phyloP scores from a whole-genome alignment of 2,797 vertebrate genomes.

The Xiphorhynchus erythropygius region DNA sequence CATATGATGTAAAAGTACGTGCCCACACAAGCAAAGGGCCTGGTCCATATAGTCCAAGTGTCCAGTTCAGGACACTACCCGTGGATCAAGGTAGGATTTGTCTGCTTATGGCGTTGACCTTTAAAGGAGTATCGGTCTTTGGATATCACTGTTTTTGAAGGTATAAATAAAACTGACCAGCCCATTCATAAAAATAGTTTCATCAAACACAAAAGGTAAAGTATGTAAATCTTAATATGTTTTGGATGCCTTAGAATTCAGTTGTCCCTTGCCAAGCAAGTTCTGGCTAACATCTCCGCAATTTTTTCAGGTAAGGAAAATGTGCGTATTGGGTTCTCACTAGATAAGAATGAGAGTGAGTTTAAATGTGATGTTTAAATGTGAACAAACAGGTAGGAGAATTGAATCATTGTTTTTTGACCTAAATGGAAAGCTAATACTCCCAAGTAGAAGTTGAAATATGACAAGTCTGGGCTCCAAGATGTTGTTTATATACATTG shows the following conservation, averaged over 20 bases:
- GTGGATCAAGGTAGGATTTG: slow-evolving; percentile 99
- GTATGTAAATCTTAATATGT: slow-evolving; percentile 77
- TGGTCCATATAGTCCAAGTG: slow-evolving; percentile 99
- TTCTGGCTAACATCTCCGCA: slow-evolving; percentile 71
- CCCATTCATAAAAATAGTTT: slow-evolving; percentile 79
- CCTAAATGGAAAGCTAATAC: background rate
- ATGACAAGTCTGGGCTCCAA: slow-evolving; percentile 23
- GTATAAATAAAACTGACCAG: slow-evolving; percentile 75
- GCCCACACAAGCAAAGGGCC: slow-evolving; percentile 99
- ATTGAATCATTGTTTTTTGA: background rate
- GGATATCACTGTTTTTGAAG: slow-evolving; percentile 79
- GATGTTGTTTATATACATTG: slow-evolving; percentile 89
- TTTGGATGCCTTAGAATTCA: slow-evolving; percentile 76
- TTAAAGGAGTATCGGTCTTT: slow-evolving; percentile 80
- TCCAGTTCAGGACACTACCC: slow-evolving; percentile 99
- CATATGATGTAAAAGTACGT: slow-evolving; percentile 99
- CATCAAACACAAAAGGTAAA: slow-evolving; percentile 79
- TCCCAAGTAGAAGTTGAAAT: slow-evolving; percentile 6
- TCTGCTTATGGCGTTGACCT: slow-evolving; percentile 82
- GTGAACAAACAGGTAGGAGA: slow-evolving; percentile 69
- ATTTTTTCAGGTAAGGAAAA: slow-evolving; percentile 79
- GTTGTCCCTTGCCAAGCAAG: slow-evolving; percentile 70
- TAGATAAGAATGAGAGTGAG: slow-evolving; percentile 16
- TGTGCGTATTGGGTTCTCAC: slow-evolving; percentile 4
- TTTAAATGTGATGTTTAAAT: slow-evolving; percentile 52